phyloP scores from a whole-genome alignment of 2,113 vertebrate species.

The Pachypanchax playfairii region DNA sequence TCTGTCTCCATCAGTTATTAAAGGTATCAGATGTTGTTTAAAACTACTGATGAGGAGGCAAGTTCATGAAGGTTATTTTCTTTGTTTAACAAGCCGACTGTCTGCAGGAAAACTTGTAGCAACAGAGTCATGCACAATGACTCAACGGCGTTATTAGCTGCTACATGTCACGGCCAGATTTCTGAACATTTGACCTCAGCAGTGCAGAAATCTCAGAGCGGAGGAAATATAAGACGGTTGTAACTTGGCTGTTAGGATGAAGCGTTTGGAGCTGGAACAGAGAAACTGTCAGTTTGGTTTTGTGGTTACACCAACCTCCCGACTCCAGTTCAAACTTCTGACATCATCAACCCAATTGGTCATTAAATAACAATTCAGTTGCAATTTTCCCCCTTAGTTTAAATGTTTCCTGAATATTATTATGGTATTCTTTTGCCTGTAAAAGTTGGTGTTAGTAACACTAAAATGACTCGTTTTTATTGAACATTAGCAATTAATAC shows the following conservation, averaged over 20 bases:
- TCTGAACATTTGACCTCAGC: constrained; percentile 26
- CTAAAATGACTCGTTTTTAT: background rate
- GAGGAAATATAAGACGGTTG: constrained; percentile 23
- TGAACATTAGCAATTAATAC: background rate
- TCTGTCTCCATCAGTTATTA: background rate
- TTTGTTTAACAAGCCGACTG: background rate
- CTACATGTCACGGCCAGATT: constrained; percentile 4
- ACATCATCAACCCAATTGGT: constrained; percentile 22
- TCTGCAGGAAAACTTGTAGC: background rate
- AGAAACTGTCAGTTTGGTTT: constrained; percentile 15
- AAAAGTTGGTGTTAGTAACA: background rate
- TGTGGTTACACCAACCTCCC: constrained; percentile 8
- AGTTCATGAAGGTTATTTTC: constrained; percentile 5
- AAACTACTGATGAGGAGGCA: background rate
- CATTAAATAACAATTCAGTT: constrained; percentile 17
- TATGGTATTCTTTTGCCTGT: background rate
- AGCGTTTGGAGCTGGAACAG: constrained; percentile 29
- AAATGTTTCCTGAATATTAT: background rate
- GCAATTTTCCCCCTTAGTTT: background rate
- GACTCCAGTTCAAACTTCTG: constrained; percentile 18
- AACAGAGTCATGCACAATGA: background rate
- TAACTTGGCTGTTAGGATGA: constrained; percentile 8
- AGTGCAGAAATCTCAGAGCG: constrained; percentile 9
- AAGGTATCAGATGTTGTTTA: background rate
- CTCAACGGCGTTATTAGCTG: background rate